Base-by-base conservation (phyloP, 2,113 vertebrate species). In the Craseonycteris thonglongyai region DNA sequence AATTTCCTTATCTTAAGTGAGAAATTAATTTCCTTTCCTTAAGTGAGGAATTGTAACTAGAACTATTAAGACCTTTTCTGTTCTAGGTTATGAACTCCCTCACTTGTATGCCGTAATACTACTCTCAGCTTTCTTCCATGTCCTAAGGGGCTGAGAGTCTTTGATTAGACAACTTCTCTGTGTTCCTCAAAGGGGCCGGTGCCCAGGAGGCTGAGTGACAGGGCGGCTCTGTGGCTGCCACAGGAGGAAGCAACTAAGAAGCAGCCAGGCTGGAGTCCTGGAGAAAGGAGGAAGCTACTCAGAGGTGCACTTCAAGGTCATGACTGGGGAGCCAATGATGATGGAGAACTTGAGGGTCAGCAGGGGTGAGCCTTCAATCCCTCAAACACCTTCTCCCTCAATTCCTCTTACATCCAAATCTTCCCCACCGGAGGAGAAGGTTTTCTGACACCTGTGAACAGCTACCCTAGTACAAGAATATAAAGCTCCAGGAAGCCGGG, bases 161-260 rank as follows among this genome's bases (percentile, higher is more conserved):
- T 2, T 7, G 1, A 3, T 14, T 8, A 80, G 69, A 33, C 7
- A 13, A 22, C 0, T 3, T 33, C 19, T 91, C 40, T 6, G 2
- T 45, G 63, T 35, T 14, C 22, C 38, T n/a, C 18, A 26, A 54
- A 54, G 15, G 30, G 14, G 42, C 7, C 4, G 13, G 2, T 15
- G n/a, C 9, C 1, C 5, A 10, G n/a, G n/a, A 38, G 35, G 7
- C 45, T 63, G 19, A 24, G 47, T 1, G 9, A 14, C 49, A 21
- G 4, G 21, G 18, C 16, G 15, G 1, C 26, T 93, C 90, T 66
- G 47, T 35, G 33, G 47, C 68, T 65, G 18, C 12, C 28, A 1
- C n/a, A 80, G 65, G 24, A 72, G 33, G 63, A 95, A 58, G 54
- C 22, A 40, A 69, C 51, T 18, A 18, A 63, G 49, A 40, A 47